A percentile compares a stretch with the other conserved stretches of the same genome.
phyloP scores from a whole-genome alignment of 2,888 invertebrate species.

The Apamea sordens region DNA sequence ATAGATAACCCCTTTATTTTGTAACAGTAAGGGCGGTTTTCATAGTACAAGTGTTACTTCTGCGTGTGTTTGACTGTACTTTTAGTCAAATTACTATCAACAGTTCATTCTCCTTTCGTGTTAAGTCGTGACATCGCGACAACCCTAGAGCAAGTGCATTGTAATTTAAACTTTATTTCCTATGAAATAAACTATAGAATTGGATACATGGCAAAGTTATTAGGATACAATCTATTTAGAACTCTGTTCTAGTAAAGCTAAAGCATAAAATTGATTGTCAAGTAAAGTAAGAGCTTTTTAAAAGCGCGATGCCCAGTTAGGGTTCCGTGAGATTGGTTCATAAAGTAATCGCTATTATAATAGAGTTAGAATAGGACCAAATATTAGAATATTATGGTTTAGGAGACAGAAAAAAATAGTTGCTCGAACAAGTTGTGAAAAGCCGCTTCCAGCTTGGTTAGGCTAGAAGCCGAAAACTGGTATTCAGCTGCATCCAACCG shows the following conservation, averaged over 20 bases:
- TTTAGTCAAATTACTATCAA: constrained; percentile 34
- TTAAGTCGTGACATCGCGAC: constrained; percentile 46
- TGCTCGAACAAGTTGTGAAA: too few species aligned
- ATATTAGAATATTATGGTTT: not conserved
- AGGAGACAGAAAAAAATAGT: not conserved
- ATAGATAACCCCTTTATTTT: not conserved
- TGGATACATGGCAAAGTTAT: not conserved
- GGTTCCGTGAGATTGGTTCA: constrained; percentile 23
- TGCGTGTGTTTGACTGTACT: not conserved
- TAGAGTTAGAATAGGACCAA: constrained; percentile 1
- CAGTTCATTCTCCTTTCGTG: constrained; percentile 52
- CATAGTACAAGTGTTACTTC: not conserved
- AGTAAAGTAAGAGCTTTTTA: not conserved
- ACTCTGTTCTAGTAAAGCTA: fast-evolving
- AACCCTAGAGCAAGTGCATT: constrained; percentile 36
- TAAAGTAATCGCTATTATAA: constrained; percentile 12
- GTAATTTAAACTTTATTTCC: constrained; percentile 13
- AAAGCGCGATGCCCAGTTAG: constrained; percentile 12
- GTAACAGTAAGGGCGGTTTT: not conserved
- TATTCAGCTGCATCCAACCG: too few species aligned
- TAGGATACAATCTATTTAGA: not conserved
- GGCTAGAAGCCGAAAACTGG: too few species aligned
- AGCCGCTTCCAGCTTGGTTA: too few species aligned
- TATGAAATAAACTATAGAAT: fast-evolving
- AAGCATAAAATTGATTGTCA: not conserved